A percentile compares a stretch with the other conserved stretches of the same genome.
Evolutionary conservation across 2,797 vertebrate genomes (phyloP).

Genomic region (Myotis pilosus): DNA sequence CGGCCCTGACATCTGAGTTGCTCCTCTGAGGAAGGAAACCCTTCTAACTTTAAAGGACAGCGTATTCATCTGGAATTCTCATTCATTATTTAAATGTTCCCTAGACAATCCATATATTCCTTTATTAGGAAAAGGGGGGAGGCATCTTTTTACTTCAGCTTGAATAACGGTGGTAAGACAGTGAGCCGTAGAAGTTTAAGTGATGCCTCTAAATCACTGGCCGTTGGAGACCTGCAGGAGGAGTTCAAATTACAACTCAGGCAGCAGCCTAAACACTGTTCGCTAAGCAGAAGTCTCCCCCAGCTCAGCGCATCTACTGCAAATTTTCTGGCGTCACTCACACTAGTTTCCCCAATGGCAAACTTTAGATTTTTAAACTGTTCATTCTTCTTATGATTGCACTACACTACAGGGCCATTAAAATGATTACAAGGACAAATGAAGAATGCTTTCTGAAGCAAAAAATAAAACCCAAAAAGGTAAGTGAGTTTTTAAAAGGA

Average conservation of each 20-base stretch:
- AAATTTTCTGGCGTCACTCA: not conserved
- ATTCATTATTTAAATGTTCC: slow-evolving; percentile 72
- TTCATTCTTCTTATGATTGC: slow-evolving; percentile 12
- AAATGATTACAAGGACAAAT: slow-evolving; percentile 40
- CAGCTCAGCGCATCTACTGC: not conserved
- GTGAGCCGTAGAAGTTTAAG: not conserved
- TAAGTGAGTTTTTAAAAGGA: not conserved
- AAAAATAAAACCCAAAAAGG: not conserved
- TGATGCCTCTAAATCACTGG: slow-evolving; percentile 36
- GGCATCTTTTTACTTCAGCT: slow-evolving; percentile 15
- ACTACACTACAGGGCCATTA: not conserved
- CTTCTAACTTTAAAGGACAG: slow-evolving; percentile 65
- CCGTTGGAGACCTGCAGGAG: not conserved
- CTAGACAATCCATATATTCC: slow-evolving; percentile 35
- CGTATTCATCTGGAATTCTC: slow-evolving; percentile 55
- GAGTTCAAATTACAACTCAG: slow-evolving; percentile 54
- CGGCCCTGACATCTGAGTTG: not conserved
- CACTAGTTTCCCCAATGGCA: not conserved
- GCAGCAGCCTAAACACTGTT: not conserved
- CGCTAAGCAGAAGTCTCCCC: slow-evolving; percentile 15
- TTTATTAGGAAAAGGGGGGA: slow-evolving; percentile 60
- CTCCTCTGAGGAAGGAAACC: slow-evolving; percentile 33
- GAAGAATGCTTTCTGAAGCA: not conserved
- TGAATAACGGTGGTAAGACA: slow-evolving; percentile 40
- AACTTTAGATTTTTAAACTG: not conserved